Percentiles rank a stretch among this genome's conserved stretches.
Conservation (phyloP, 2,113 vertebrate genomes). For the Apodemus sylvaticus region DNA sequence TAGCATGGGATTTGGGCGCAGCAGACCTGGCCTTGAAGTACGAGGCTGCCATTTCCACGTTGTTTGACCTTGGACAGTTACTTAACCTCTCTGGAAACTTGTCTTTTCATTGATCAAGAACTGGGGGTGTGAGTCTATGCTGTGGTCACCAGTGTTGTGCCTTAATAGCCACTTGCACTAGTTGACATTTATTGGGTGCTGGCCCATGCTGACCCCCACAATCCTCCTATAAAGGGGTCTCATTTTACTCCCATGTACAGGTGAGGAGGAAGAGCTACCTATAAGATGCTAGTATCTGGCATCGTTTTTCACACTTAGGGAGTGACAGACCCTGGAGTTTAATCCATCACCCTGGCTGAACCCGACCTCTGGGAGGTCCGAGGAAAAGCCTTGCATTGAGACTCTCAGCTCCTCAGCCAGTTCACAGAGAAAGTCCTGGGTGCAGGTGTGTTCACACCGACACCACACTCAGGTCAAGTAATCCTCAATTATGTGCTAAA, state of each 20-base stretch:
- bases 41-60: conserved; percentile 41
- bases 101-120: not conserved
- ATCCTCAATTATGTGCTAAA: not conserved
- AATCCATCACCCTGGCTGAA: not conserved
- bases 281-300: not conserved
- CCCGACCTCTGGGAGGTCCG: not conserved
- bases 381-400: not conserved
- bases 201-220: not conserved
- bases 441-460: not conserved
- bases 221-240: not conserved
- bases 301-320: not conserved
- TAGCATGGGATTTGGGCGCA: conserved; percentile 65
- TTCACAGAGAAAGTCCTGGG: conserved; percentile 4
- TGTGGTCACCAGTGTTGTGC: not conserved
- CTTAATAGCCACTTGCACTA: not conserved
- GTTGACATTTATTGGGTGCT: not conserved
- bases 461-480: not conserved
- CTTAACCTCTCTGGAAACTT: conserved; percentile 43
- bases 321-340: not conserved
- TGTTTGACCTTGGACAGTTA: conserved; percentile 70
- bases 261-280: not conserved
- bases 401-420: not conserved
- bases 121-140: not conserved
- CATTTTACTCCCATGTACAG: not conserved
- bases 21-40: conserved; percentile 56